Base-by-base conservation (phyloP, 1,140 invertebrate genomes). In the Pseudobourletiella spinata region DNA sequence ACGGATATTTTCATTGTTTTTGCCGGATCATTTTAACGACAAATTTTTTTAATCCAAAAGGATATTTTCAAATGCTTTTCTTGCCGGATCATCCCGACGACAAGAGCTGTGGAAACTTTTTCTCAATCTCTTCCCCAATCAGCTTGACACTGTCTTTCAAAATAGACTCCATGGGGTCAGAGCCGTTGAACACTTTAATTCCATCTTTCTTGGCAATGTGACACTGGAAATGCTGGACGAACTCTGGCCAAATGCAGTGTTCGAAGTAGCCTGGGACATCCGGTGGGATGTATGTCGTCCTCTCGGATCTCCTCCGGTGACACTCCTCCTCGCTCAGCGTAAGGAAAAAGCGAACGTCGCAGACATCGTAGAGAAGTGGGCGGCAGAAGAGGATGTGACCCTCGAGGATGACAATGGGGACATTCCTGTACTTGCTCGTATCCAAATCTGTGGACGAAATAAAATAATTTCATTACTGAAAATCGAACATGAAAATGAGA, bases 231-330 rank as follows among this genome's bases (percentile, higher is more conserved):
- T 69, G 64, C n/a, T 55, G 48, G 4, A 35, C 26, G 44, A 64
- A 69, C 24, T 65, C 62, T 20, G 68, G 68, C 68, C 68, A 69
- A 46, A 69, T 59, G 25, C 46, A 51, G 6, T 64, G 35, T 1
- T 69, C 64, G 51, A 69, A 69, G 35, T 66, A 69, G 15, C 62
- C 65, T 18, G 64, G 61, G 16, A 50, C 28, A 57, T 69, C 68
- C 29, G 61, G 59, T 3, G 68, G 68, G 25, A 39, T 55, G 35
- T 67, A 69, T 3, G 29, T 29, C 2, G 52, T 55, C 18, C 68
- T 43, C 18, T 24, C 3, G 25, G 16, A 43, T 24, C 68, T n/a
- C 16, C 68, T 44, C 2, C 35, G 18, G 16, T 42, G 32, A 58
- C 68, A 69, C 29, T 60, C 59, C 11, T 66, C 62, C 43, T 66